Evolutionary conservation across 2,797 vertebrate genomes (phyloP).

Genomic region (Neosilurus hyrtlii): DNA sequence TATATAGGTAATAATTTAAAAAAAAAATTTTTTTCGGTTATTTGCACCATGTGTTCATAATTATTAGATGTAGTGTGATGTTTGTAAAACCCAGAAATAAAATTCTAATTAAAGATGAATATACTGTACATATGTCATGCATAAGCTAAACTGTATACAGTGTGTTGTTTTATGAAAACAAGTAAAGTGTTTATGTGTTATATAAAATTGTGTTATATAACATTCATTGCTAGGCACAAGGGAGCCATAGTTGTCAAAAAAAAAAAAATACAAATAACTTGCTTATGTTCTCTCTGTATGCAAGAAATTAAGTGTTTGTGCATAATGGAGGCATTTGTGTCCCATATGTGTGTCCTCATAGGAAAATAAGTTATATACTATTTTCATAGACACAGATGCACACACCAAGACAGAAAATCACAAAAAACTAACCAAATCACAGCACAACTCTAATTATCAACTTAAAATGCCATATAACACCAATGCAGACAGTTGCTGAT

Average conservation of each 20-base stretch:
- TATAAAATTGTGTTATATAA: neutral
- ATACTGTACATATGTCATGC: neutral
- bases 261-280: neutral
- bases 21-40: neutral
- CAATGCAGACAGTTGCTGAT: constrained; percentile 9
- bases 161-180: neutral
- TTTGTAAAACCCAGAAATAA: neutral
- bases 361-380: neutral
- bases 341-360: neutral
- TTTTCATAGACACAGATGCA: neutral
- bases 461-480: neutral
- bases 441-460: neutral
- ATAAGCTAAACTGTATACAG: neutral
- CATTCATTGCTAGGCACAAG: constrained; percentile 15
- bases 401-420: neutral
- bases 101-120: neutral
- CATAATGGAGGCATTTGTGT: constrained; percentile 11
- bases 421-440: neutral
- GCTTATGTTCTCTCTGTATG: neutral
- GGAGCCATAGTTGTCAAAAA: neutral
- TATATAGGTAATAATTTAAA: neutral
- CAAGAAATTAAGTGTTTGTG: neutral
- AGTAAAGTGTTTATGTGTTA: neutral
- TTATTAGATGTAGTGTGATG: no score
- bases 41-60: neutral